Evolutionary conservation across 1,140 invertebrate species (phyloP), one percentile per base, ranked within the genome.

Genomic region (Listronotus bonariensis): DNA sequence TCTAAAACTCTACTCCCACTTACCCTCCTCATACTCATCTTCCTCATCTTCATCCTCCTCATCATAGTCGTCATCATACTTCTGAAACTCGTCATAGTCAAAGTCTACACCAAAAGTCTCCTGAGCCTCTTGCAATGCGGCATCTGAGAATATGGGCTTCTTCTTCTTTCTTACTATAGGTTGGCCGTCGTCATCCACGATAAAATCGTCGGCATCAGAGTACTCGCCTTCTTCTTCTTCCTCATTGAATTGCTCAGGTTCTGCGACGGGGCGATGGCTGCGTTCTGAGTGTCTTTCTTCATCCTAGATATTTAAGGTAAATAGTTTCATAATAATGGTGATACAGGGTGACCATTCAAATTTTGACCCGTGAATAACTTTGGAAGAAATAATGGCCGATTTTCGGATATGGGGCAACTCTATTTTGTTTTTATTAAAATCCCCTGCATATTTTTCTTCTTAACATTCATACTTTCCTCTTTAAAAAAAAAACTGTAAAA

Each of bases 21-120:
- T 14, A 61, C 60, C 77, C 18, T 77, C 77, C 34, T 79, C 76
- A 48, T 75, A 72, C 12, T 76, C 70, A 49, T 83, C 80, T 56
- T 81, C 82, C 54, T 92, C 88, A 56, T 93, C 89, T 8, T 91
- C 89, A 9, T 88, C 87, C 12, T 89, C 88, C n/a, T 88, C 87
- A 64, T 95, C 92, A 74, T 93, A 92, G 58, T 93, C 92, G 7
- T 93, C 92, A 15, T 88, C 93, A 80, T 92, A 93, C 76, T 93
- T 91, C 34, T 90, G 88, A 82, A 98, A 96, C 71, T 98, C 96
- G 68, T 96, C 93, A 79, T 93, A 98, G 80, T 99, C 96, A 82
- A 99, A 98, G 78, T 99, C 95, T 18, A 98, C 96, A 59, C 97
- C 98, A 81, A 99, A 99, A 70, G 99, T 98, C 76, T 99, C 97